Percentiles rank a stretch among this genome's conserved stretches.
These are phyloP conservation scores for Brachionus rubens DNA, from an alignment of 1,140 invertebrate genomes.

Conservation along the genomic window DNA sequence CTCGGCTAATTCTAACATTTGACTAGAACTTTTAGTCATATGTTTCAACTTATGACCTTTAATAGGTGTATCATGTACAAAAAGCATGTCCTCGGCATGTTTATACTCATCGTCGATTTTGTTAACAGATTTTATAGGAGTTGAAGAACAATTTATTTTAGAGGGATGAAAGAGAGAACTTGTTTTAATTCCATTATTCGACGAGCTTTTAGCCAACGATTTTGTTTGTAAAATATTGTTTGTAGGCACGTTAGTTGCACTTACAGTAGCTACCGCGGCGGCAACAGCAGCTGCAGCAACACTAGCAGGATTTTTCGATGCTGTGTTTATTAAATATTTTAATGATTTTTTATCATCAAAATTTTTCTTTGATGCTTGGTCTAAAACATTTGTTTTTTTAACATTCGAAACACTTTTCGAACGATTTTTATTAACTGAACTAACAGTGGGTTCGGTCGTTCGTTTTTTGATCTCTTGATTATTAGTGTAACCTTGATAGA, in stretches of 20 bases:
- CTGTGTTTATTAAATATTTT: not conserved
- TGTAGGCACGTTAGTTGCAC: not conserved
- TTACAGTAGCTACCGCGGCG: not conserved
- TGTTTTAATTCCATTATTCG: conserved; percentile 16
- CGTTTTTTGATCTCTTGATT: conserved; percentile 1
- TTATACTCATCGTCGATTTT: conserved; percentile 48
- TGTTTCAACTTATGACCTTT: conserved; percentile 12
- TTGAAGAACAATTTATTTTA: conserved; percentile 57
- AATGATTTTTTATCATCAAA: not conserved
- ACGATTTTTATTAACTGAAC: not conserved
- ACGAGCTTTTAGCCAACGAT: not conserved
- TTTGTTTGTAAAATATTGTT: conserved; percentile 7
- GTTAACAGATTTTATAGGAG: conserved; percentile 51
- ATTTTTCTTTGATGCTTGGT: conserved; percentile 1
- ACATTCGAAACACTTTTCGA: not conserved
- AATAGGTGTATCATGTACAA: not conserved
- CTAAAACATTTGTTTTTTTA: not conserved
- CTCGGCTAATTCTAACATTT: conserved; percentile 12
- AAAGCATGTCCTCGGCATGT: conserved; percentile 12
- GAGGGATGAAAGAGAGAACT: conserved; percentile 56
- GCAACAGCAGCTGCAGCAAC: not conserved
- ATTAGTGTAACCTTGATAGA: not conserved
- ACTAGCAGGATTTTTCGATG: not conserved
- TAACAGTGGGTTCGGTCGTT: not conserved
- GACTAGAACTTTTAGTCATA: conserved; percentile 1